A percentile compares a stretch with the other conserved stretches of the same genome.
phyloP scores from a whole-genome alignment of 2,113 vertebrate genomes.

The Microtus pennsylvanicus region DNA sequence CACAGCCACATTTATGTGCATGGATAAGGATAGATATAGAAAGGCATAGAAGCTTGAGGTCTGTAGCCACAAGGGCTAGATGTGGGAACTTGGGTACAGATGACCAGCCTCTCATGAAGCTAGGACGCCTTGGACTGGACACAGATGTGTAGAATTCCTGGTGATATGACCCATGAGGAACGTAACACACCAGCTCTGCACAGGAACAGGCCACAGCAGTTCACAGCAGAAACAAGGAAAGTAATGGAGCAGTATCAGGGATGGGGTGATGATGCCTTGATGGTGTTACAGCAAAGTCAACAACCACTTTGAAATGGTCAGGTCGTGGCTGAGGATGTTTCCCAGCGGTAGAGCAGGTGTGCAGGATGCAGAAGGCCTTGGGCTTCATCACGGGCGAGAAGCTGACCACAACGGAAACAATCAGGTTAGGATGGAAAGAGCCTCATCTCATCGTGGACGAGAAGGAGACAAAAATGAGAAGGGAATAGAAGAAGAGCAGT shows the following conservation, averaged over 20 bases:
- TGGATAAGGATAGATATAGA: too few species aligned
- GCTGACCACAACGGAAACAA: neutral
- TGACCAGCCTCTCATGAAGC: too few species aligned
- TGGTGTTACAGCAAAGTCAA: neutral
- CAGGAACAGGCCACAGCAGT: neutral
- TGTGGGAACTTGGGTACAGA: neutral
- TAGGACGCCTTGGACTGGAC: neutral
- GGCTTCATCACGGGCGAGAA: neutral
- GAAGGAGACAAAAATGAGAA: neutral
- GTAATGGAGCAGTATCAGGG: fast-evolving
- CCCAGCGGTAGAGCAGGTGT: neutral
- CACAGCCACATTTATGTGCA: too few species aligned
- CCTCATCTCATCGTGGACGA: too few species aligned
- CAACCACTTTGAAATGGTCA: neutral
- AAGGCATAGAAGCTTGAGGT: fast-evolving
- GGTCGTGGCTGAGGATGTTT: neutral
- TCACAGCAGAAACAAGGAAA: neutral
- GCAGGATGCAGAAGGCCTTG: neutral
- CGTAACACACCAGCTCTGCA: neutral
- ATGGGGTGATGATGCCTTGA: neutral
- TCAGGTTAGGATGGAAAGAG: neutral
- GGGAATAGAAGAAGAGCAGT: neutral
- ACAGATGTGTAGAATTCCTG: too few species aligned
- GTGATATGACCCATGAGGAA: neutral
- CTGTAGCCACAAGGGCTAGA: neutral